Base-by-base conservation (phyloP, 2,113 vertebrate genomes). In the Anoplopoma fimbria region DNA sequence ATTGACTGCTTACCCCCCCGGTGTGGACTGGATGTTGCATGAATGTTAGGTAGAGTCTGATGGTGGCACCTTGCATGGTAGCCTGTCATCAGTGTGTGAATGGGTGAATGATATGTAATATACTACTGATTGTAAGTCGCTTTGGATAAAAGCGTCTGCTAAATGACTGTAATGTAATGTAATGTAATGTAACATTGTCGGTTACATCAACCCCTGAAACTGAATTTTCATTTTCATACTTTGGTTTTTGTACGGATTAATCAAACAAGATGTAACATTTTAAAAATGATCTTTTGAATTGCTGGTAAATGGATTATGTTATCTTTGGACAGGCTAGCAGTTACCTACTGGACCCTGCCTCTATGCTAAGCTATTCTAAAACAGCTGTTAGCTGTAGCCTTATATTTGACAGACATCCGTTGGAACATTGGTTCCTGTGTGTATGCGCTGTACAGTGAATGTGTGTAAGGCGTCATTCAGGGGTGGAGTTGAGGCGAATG, bases 401-500 rank as follows among this genome's bases (percentile, higher is more conserved):
- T 62, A 40, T 5, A 49, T 67, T 38, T 58, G 57, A 40, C 17
- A n/a, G 61, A 42, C 5, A 49, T 49, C 19, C 8, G 19, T 49
- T 4, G 33, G 19, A 25, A 65, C 63, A 79, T 60, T 51, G 70
- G 51, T 69, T 38, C 79, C 17, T 70, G 47, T 38, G 65, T 83
- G 49, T 69, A n/a, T 62, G 51, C 23, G 15, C 49, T 36, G 67
- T 85, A 60, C 40, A 65, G 25, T 42, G 2, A 13, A 1, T 38
- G 69, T 58, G 38, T 72, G 75, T 33, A 63, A 31, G 76, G 34
- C 9, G 0, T 95, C 90, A 95, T 74, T 95, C 90, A 1, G 94
- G 89, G 53, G 82, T 89, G 23, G 95, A 96, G 83, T 94, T 62
- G 27, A 94, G 87, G 81, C 95, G 94, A 38, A 79, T 0, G 42